phyloP scores from a whole-genome alignment of 2,113 vertebrate species.

The Phrynosoma blainvillii region DNA sequence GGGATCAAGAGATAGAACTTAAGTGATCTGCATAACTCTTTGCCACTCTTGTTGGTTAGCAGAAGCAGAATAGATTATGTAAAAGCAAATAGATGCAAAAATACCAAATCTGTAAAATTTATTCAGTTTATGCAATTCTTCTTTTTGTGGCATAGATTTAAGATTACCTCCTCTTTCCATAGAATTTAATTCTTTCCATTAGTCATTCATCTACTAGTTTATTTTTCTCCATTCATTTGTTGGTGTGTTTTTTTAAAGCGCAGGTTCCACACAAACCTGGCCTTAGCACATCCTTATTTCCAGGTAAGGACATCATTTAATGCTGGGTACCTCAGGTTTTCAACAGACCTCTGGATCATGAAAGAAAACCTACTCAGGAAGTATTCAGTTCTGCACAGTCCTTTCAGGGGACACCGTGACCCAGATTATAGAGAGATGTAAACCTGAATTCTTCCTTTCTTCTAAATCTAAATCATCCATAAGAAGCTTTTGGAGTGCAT shows the following conservation, averaged over 20 bases:
- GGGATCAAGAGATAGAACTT: not conserved
- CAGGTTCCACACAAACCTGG: not conserved
- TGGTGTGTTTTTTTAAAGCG: not conserved
- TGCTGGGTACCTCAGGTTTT: not conserved
- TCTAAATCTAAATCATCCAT: not conserved
- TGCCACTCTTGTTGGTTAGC: not conserved
- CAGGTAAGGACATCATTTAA: not conserved
- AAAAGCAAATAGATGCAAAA: not conserved
- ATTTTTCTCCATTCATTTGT: not conserved
- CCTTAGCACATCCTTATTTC: not conserved
- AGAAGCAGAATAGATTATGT: not conserved
- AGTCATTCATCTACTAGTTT: not conserved
- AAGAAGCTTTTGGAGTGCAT: constrained; percentile 1
- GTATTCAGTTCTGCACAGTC: not conserved
- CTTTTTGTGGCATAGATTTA: not conserved
- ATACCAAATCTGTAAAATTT: not conserved
- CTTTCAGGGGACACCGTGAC: not conserved
- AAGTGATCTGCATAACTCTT: not conserved
- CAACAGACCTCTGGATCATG: not conserved
- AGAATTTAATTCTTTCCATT: not conserved
- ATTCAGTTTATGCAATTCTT: not conserved
- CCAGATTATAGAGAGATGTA: not conserved
- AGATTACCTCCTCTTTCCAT: not conserved
- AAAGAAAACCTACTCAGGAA: not conserved
- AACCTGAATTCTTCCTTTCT: not conserved